phyloP scores from a whole-genome alignment of 2,888 invertebrate species.

The Branchellion lobata region DNA sequence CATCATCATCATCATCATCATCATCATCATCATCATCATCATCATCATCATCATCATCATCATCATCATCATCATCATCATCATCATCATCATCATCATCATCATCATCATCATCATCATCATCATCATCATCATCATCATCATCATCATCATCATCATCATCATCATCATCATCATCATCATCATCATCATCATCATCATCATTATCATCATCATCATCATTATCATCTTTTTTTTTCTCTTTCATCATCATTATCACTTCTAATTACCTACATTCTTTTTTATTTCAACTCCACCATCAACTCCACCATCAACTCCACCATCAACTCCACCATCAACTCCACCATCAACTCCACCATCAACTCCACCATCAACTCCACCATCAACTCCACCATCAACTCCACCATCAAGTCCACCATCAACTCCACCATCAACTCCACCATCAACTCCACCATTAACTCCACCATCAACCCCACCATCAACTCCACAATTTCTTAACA shows the following conservation, averaged over 20 bases:
- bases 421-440: no score
- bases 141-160: slow-evolving; percentile 16
- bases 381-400: no score
- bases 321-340: no score
- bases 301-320: neutral
- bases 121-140: slow-evolving; percentile 25
- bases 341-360: no score
- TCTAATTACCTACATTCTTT: neutral
- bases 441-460: no score
- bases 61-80: neutral
- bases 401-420: no score
- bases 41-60: neutral
- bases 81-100: slow-evolving; percentile 19
- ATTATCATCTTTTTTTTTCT: neutral
- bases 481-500: no score
- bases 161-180: slow-evolving; percentile 39
- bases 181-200: slow-evolving; percentile 22
- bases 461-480: no score
- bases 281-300: neutral
- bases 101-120: slow-evolving; percentile 25
- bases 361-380: no score
- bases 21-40: slow-evolving; percentile 11
- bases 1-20: neutral
- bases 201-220: slow-evolving; percentile 6
- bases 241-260: neutral